Conservation (phyloP, 2,888 invertebrate genomes). For the Acleris holmiana region DNA sequence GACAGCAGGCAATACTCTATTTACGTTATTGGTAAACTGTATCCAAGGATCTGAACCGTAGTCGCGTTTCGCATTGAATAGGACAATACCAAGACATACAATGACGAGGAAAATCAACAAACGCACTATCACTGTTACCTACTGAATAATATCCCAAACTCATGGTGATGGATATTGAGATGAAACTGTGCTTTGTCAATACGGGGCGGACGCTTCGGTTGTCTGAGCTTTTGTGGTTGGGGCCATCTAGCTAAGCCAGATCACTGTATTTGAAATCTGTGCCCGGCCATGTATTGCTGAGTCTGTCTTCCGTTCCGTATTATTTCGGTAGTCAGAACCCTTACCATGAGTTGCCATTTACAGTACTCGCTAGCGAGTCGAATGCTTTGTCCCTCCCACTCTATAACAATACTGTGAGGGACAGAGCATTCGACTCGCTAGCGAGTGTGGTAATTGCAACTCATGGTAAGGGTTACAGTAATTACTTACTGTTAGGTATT, state of each 20-base stretch:
- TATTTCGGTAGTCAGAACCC: not conserved
- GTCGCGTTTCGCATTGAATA: not conserved
- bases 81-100: constrained; percentile 3
- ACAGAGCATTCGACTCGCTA: too few relatives aligned
- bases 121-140: not conserved
- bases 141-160: constrained; percentile 18
- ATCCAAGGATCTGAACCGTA: not conserved
- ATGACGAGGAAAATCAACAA: constrained; percentile 16
- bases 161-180: constrained; percentile 14
- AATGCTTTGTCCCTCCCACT: too few relatives aligned
- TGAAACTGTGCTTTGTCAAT: constrained; percentile 19
- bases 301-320: not conserved
- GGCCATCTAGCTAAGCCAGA: constrained; percentile 24
- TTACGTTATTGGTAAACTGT: not conserved
- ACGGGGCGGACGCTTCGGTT: constrained; percentile 6
- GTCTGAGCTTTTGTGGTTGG: constrained; percentile 14
- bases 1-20: not conserved
- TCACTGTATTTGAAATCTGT: constrained; percentile 4
- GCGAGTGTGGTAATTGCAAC: too few relatives aligned
- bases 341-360: too few relatives aligned
- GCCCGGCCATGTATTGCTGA: not conserved
- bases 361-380: too few relatives aligned
- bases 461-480: too few relatives aligned
- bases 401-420: too few relatives aligned
- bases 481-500: too few relatives aligned